phyloP scores from a whole-genome alignment of 2,888 invertebrate species.

The Sialis fuliginosa region DNA sequence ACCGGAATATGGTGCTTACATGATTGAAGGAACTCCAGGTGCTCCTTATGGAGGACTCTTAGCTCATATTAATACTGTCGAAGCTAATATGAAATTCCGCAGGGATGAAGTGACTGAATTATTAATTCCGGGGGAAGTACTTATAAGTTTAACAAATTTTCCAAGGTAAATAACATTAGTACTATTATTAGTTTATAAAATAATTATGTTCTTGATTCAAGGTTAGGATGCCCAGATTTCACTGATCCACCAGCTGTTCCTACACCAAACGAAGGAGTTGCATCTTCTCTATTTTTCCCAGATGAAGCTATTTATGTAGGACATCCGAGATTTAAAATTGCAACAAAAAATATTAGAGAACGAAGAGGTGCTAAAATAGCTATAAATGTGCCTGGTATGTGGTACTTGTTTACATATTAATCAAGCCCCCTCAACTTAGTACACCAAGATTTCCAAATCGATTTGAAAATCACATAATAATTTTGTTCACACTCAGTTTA shows the following conservation, averaged over 20 bases:
- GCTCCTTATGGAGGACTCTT: conserved; percentile 85
- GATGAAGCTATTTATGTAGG: conserved; percentile 86
- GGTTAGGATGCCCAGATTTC: conserved; percentile 77
- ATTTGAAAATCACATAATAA: too few species aligned
- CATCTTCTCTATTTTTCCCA: conserved; percentile 80
- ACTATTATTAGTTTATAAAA: conserved; percentile 4
- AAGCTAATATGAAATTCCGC: conserved; percentile 88
- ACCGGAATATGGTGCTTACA: conserved; percentile 97
- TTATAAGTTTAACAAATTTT: conserved; percentile 85
- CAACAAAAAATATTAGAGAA: conserved; percentile 82
- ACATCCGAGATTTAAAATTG: conserved; percentile 89
- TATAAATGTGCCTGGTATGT: conserved; percentile 85
- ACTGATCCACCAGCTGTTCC: conserved; percentile 65
- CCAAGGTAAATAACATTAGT: conserved; percentile 49
- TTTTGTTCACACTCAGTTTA: too few species aligned
- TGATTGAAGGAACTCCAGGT: conserved; percentile 98
- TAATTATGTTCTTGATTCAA: conserved; percentile 19
- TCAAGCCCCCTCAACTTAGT: too few species aligned
- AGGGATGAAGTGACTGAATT: conserved; percentile 68
- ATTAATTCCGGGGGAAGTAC: conserved; percentile 59
- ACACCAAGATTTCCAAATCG: too few species aligned
- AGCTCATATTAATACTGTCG: conserved; percentile 95
- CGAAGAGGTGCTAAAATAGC: conserved; percentile 88
- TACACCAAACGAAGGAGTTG: conserved; percentile 51
- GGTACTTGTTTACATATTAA: not conserved